A percentile compares a stretch with the other conserved stretches of the same genome.
These are phyloP conservation scores for Zaprionus davidi DNA, from an alignment of 1,140 invertebrate genomes.

Conservation along the genomic window DNA sequence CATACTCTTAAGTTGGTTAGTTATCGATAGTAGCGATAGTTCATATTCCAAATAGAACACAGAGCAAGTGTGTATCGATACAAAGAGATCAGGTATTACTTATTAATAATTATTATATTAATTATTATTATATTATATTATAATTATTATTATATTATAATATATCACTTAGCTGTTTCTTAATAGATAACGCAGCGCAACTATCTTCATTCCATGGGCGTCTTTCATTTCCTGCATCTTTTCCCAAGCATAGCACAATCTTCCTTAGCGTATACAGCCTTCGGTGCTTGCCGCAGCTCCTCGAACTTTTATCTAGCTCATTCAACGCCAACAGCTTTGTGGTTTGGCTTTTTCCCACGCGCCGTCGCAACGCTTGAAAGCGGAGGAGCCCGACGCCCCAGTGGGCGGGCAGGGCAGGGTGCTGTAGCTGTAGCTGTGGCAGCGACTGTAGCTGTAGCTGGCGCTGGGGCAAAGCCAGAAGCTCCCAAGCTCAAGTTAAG, in stretches of 20 bases:
- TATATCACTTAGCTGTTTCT: no score
- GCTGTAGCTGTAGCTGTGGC: neutral
- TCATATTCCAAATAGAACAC: no score
- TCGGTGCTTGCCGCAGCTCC: conserved; percentile 11
- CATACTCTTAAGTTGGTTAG: no score
- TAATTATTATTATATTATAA: no score
- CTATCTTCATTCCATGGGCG: no score
- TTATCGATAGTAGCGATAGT: no score
- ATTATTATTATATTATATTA: no score
- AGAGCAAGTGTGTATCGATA: no score
- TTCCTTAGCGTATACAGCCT: conserved; percentile 1
- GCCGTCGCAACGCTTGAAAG: conserved; percentile 25
- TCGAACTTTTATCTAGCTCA: conserved; percentile 55
- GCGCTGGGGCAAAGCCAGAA: neutral
- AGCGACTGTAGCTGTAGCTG: neutral
- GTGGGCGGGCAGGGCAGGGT: neutral
- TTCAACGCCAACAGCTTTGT: conserved; percentile 63
- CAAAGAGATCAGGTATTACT: no score
- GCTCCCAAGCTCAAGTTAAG: conserved; percentile 1
- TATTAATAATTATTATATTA: no score
- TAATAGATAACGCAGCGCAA: no score
- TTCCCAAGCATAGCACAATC: neutral
- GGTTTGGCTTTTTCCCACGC: conserved; percentile 71
- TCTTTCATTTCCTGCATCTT: neutral
- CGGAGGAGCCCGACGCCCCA: conserved; percentile 7